Base-by-base conservation (phyloP, 2,888 invertebrate species). In the Zele albiditarsus region DNA sequence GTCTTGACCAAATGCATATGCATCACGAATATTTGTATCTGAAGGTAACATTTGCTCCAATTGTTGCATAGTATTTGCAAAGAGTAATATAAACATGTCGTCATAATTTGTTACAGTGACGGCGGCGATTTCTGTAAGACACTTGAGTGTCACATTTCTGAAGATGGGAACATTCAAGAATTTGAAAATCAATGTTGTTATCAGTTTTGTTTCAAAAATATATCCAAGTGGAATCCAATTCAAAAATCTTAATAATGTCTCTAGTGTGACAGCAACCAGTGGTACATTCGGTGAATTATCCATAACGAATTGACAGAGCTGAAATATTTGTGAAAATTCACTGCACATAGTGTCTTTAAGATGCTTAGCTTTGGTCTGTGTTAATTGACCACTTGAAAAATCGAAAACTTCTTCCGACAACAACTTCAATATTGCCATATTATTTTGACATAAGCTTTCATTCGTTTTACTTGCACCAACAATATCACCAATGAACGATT, bases 151-250 rank as follows among this genome's bases (percentile, higher is more conserved):
- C 38, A 99, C 97, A 91, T 99, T 99, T 79, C 99, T 94, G 90
- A 99, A 99, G 93, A 97, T 94, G 42, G 99, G 98, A 75, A 99
- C 98, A 90, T 97, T 97, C 80, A 99, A 92, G 91, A 99, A 99
- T 93, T 98, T 99, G 89, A 94, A 96, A 86, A 97, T 96, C 73
- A 99, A 92, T 72, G 98, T 98, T 84, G 94, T 95, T 84, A 99
- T 97, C 73, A 99, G 92, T 89, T 98, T 97, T 82, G 99, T 99
- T 92, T 99, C 99, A 91, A 99, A 99, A 89, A 99, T 99, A 90
- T 99, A 99, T 14, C 99, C 99, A 78, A 99, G 92, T n/a, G 99
- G 99, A 86, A 99, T 99, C 99, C 99, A 99, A 89, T 98, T 99
- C 58, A 99, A 92, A 91, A 99, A 99, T 88, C 98, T 93, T 82